Evolutionary conservation across 2,797 vertebrate genomes (phyloP), one percentile per base, ranked within the genome.

Genomic region (Platalea minor): DNA sequence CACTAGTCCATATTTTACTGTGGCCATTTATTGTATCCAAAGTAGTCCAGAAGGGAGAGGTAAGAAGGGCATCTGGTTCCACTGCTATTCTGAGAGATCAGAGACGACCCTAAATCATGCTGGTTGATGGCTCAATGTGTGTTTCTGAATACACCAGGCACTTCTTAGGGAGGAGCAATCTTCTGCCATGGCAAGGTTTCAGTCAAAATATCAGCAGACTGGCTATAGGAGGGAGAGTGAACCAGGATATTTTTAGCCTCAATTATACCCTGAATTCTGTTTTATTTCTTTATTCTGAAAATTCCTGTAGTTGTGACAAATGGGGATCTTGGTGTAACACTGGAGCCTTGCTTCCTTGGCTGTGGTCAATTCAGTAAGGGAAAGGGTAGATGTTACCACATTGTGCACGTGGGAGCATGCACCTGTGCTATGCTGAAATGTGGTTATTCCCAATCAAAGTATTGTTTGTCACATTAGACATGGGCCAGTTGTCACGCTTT

Each of bases 401-500:
- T 33, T 15, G n/a, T 64, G 26, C 65, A n/a, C 1, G 5, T 59
- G 64, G 81, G 60, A 60, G 26, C 6, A 1, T 88, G 61, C 89
- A 82, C 68, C 81, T 86, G 85, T 73, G 76, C 51, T 74, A 10
- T 23, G 81, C 41, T 93, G 94, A 96, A 93, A 85, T 67, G 26
- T 69, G 69, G 14, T 77, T 78, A 60, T 85, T 95, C 76, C 54
- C 10, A 68, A 57, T 85, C 51, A 91, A 93, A 67, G 33, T 56
- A 93, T 94, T 96, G 87, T 94, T 94, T 96, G 88, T 93, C 79
- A 93, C 78, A 77, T 85, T 85, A 96, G 92, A 81, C 87, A 57
- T 11, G 21, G 26, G 70, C 77, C 94, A 97, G 85, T 79, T 97
- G 94, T 96, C 94, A 35, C 0, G 2, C 31, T 87, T 87, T 88